Percentiles rank a stretch among this genome's conserved stretches.
Evolutionary conservation across 2,113 vertebrate genomes (phyloP).

Genomic region (Crypturellus undulatus): DNA sequence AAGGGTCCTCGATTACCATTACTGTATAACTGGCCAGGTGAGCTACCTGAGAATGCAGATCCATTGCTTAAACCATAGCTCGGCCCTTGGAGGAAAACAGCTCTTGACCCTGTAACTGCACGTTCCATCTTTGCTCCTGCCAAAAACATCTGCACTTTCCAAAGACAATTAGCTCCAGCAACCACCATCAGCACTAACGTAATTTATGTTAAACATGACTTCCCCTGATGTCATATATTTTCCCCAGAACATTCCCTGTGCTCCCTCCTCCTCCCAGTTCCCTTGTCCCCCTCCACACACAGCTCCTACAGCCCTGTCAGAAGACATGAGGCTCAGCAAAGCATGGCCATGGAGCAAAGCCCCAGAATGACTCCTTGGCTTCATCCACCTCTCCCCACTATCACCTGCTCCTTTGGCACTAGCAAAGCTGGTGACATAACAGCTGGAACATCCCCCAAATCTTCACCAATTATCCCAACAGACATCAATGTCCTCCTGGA

Average conservation of each 20-base stretch:
- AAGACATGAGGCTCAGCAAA: neutral
- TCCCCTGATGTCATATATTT: neutral
- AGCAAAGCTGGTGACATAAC: constrained; percentile 84
- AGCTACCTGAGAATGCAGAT: neutral
- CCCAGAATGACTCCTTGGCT: neutral
- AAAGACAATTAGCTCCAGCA: neutral
- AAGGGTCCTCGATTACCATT: neutral
- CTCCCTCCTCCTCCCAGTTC: neutral
- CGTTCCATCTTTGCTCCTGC: neutral
- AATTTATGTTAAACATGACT: neutral
- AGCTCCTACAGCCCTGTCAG: neutral
- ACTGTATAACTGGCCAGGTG: neutral
- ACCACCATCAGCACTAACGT: neutral
- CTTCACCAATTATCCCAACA: constrained; percentile 90
- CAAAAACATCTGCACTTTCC: neutral
- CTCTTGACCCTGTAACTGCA: neutral
- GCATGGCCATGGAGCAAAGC: neutral
- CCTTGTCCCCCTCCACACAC: neutral
- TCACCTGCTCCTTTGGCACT: neutral
- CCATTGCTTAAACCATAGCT: neutral
- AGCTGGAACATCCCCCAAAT: constrained; percentile 86
- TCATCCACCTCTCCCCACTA: neutral
- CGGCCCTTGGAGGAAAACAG: neutral
- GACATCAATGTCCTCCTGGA: constrained; percentile 88
- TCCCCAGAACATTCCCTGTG: neutral